A percentile compares a stretch with the other conserved stretches of the same genome.
Evolutionary conservation across 2,797 vertebrate species (phyloP).

Genomic region (Nothura maculosa): DNA sequence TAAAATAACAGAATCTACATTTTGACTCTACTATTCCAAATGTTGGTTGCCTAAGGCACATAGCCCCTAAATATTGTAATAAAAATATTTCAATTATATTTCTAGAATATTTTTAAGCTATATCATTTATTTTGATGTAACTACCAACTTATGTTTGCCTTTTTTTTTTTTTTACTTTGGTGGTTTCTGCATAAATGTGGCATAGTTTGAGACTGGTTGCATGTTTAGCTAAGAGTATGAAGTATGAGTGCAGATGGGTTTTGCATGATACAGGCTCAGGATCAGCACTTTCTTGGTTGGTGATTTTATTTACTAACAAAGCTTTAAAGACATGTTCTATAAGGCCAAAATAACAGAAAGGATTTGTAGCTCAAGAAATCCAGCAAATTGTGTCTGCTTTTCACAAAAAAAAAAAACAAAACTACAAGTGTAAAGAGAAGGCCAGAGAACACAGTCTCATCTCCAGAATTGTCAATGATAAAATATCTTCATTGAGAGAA

Average conservation of each 20-base stretch:
- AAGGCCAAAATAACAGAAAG: background rate
- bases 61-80: constrained; percentile 19
- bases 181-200: constrained; percentile 22
- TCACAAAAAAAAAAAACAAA: background rate
- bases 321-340: constrained; percentile 57
- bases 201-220: constrained; percentile 49
- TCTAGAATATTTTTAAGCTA: constrained; percentile 51
- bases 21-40: constrained; percentile 37
- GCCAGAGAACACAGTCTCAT: background rate
- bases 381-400: constrained; percentile 2
- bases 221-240: constrained; percentile 52
- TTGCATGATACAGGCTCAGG: constrained; percentile 33
- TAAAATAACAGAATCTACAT: constrained; percentile 31
- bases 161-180: constrained; percentile 13
- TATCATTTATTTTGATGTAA: constrained; percentile 53
- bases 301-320: constrained; percentile 7
- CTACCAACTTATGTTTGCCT: constrained; percentile 33
- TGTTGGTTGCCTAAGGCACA: constrained; percentile 51
- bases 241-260: constrained; percentile 49
- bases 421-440: background rate
- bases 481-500: background rate
- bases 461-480: background rate
- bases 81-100: constrained; percentile 54
- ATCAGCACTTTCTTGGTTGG: constrained; percentile 38
- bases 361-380: background rate